These are phyloP conservation scores for Stictonetta naevosa DNA, from an alignment of 2,113 vertebrate species.

Conservation along the genomic window DNA sequence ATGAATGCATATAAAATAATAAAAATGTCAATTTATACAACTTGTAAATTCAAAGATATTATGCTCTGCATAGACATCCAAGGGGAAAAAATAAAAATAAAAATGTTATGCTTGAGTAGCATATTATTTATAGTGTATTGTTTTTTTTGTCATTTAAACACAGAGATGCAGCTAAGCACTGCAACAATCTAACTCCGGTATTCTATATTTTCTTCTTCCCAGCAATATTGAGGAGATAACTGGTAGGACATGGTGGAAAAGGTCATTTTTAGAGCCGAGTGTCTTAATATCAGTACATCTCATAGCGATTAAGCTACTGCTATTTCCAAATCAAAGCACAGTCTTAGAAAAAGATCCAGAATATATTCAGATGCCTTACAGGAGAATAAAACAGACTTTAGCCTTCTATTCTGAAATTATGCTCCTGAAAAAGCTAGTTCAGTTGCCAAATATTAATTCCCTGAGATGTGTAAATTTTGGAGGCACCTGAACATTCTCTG, in stretches of 20 bases:
- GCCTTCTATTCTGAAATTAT: neutral
- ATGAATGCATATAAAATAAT: neutral
- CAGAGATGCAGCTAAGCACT: neutral
- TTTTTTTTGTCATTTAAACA: neutral
- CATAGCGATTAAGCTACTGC: neutral
- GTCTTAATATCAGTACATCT: neutral
- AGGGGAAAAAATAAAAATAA: neutral
- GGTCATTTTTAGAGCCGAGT: neutral
- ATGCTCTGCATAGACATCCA: neutral
- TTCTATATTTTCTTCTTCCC: neutral
- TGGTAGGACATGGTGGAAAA: neutral
- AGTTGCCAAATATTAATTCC: neutral
- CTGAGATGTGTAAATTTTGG: neutral
- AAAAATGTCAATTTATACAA: neutral
- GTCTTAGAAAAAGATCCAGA: neutral
- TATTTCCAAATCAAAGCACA: neutral
- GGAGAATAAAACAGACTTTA: neutral
- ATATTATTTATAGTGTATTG: neutral
- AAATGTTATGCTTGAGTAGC: neutral
- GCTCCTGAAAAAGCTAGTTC: neutral
- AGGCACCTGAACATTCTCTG: neutral
- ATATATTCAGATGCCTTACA: neutral
- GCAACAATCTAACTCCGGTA: neutral
- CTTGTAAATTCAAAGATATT: neutral
- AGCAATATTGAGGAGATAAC: neutral